Base-by-base conservation (phyloP, 2,113 vertebrate species). In the Falcunculus frontatus region DNA sequence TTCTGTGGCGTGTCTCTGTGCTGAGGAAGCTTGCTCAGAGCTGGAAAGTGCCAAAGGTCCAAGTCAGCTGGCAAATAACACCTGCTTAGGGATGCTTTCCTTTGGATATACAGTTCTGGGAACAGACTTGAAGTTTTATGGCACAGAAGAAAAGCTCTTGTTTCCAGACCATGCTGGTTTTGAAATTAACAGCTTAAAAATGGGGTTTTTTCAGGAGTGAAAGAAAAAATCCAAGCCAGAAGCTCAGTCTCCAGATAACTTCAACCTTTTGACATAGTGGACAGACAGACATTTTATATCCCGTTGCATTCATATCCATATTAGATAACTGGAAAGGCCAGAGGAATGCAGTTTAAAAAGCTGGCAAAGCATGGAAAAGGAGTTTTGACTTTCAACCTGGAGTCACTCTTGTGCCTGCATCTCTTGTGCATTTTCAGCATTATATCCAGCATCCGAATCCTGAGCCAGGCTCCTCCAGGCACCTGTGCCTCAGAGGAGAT, bases 51-150 rank as follows among this genome's bases (percentile, higher is more conserved):
- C 49, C 26, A 20, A 84, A 94, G 35, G 76, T 85, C 75, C 72
- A n/a, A 82, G 74, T 65, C 60, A 86, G 50, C 60, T 74, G 67
- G 68, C 72, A 93, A 86, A 20, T 37, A 79, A 35, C 67, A 80
- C 52, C 87, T 90, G 85, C 72, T 56, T 77, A 25, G 69, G 47
- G 79, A 69, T 20, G 33, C 79, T 53, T 55, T 62, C 82, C 64
- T 84, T 59, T 56, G 73, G 52, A 72, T 57, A 49, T 18, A 30
- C 25, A 33, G 27, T 46, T 68, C 84, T 75, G 52, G 47, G 59
- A 96, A 94, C n/a, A 77, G 37, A 37, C n/a, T 56, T 80, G 47
- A 91, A 50, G 25, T 77, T 90, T 70, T 76, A 76, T 30, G 76
- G 67, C 29, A 90, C 13, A 50, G 59, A 87, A 87, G 7, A 69